Evolutionary conservation across 2,797 vertebrate genomes (phyloP).

Genomic region (Coccyzus lansbergi): DNA sequence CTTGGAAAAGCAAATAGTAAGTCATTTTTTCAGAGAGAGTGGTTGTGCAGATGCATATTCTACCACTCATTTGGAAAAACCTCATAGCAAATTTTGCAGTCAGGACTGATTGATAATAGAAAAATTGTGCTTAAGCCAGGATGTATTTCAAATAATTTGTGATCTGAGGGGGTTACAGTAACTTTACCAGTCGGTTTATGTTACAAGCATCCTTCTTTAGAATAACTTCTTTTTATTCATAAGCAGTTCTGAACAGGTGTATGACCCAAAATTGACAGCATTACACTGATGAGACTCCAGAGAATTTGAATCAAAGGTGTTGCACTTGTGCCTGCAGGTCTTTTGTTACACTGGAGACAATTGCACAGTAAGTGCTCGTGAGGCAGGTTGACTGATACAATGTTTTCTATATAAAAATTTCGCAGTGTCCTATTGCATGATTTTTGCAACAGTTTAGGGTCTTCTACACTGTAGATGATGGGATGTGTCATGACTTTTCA

Average conservation of each 20-base stretch:
- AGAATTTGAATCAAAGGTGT: neutral
- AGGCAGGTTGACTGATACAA: neutral
- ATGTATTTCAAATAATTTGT: neutral
- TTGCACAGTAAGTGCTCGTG: neutral
- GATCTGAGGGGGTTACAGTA: neutral
- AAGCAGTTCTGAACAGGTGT: neutral
- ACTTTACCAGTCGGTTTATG: neutral
- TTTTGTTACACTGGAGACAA: neutral
- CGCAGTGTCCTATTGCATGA: neutral
- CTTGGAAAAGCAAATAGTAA: neutral
- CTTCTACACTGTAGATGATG: neutral
- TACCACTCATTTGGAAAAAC: neutral
- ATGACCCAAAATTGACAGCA: neutral
- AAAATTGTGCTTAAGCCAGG: neutral
- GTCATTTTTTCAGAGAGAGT: neutral
- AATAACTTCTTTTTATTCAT: neutral
- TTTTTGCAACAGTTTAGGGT: neutral
- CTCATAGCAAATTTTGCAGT: neutral
- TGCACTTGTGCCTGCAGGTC: neutral
- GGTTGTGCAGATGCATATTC: neutral
- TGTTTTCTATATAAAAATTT: neutral
- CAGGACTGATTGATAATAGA: neutral
- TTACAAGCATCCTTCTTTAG: neutral
- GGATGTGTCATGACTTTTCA: neutral
- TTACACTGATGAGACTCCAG: neutral